Evolutionary conservation across 2,888 invertebrate genomes (phyloP).

Genomic region (Thysanoteuthis rhombus): DNA sequence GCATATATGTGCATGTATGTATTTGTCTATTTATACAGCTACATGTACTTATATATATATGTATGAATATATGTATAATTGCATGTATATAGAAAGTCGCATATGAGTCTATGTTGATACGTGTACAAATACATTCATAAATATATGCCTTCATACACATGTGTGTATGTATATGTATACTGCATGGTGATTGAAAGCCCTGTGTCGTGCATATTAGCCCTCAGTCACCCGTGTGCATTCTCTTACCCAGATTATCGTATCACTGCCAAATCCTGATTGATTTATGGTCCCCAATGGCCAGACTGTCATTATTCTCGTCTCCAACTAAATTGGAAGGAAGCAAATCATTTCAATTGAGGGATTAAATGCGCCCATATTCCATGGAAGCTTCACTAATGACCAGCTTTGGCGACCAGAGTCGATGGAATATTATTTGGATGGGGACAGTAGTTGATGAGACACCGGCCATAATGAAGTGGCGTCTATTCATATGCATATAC

Average conservation of each 20-base stretch:
- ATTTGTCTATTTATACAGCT: background rate
- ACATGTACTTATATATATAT: too few relatives aligned
- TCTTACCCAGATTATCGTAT: background rate
- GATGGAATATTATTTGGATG: background rate
- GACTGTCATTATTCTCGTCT: constrained; percentile 12
- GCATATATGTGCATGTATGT: background rate
- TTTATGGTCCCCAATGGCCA: background rate
- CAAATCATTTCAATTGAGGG: constrained; percentile 12
- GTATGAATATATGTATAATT: background rate
- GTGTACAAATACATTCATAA: too few relatives aligned
- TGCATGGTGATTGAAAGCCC: background rate
- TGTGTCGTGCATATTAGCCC: background rate
- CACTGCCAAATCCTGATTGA: background rate
- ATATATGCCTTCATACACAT: background rate
- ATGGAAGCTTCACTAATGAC: background rate
- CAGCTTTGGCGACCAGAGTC: background rate
- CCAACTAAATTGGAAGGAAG: background rate
- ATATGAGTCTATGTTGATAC: too few relatives aligned
- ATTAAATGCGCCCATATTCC: background rate
- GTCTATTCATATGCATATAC: background rate
- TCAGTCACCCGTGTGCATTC: background rate
- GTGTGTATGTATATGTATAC: background rate
- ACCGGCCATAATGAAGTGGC: background rate
- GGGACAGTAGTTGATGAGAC: constrained; percentile 12
- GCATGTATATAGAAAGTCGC: background rate